A percentile compares a stretch with the other conserved stretches of the same genome.
Conservation (phyloP, 2,113 vertebrate species). For the Thamnaconus septentrionalis region DNA sequence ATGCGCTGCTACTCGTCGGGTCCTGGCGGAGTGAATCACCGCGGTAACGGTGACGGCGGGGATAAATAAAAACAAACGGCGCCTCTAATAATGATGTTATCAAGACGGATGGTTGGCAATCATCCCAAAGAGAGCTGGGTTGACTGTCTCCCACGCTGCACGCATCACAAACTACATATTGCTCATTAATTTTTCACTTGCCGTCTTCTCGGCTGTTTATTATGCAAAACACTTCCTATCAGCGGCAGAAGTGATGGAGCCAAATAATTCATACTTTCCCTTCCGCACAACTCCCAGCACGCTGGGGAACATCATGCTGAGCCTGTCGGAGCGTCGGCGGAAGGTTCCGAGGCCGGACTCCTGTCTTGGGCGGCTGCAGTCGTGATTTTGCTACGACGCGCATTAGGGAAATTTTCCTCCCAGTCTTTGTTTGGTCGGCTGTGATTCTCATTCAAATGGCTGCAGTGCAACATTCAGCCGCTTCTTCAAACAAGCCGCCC, state of each 20-base stretch:
- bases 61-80: constrained; percentile 51
- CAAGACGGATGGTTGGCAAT: constrained; percentile 46
- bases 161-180: constrained; percentile 36
- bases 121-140: constrained; percentile 21
- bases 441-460: constrained; percentile 59
- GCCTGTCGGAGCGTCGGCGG: constrained; percentile 30
- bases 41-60: not conserved
- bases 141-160: constrained; percentile 23
- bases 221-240: constrained; percentile 58
- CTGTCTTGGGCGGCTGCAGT: constrained; percentile 46
- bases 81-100: constrained; percentile 20
- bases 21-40: no score
- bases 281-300: constrained; percentile 24
- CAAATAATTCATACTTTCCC: constrained; percentile 58
- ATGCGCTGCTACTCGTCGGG: not conserved
- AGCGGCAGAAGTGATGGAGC: constrained; percentile 49
- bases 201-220: constrained; percentile 49
- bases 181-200: constrained; percentile 62
- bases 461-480: constrained; percentile 51
- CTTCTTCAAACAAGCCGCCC: constrained; percentile 56
- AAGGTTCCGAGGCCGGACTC: constrained; percentile 30
- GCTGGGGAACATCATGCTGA: constrained; percentile 45
- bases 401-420: constrained; percentile 59
- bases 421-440: constrained; percentile 53
- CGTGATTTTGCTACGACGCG: constrained; percentile 54